Conservation (phyloP, 2,888 invertebrate species). For the Scelioninae gen. 1 region DNA sequence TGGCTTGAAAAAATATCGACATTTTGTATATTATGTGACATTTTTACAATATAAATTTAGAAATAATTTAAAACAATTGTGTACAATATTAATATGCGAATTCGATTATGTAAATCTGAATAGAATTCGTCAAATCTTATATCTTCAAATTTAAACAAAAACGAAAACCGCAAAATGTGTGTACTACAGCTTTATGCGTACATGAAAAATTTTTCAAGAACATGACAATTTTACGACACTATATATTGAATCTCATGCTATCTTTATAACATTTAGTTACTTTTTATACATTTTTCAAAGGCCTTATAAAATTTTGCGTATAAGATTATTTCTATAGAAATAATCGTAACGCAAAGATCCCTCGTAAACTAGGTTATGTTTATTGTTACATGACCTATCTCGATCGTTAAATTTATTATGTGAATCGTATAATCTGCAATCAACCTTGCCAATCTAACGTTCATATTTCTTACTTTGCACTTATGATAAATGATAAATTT, state of each 20-base stretch:
- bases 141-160: neutral
- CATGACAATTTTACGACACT: slow-evolving; percentile 5
- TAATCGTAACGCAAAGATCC: neutral
- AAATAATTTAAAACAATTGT: no score
- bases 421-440: neutral
- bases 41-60: no score
- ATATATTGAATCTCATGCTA: slow-evolving; percentile 9
- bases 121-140: neutral
- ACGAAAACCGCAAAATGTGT: neutral
- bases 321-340: slow-evolving; percentile 7
- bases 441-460: neutral
- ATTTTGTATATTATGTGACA: no score
- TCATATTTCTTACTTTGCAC: neutral
- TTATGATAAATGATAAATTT: neutral
- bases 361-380: slow-evolving; percentile 5
- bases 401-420: slow-evolving; percentile 1
- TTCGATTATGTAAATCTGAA: no score
- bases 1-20: no score
- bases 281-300: slow-evolving; percentile 3
- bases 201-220: neutral
- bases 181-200: neutral
- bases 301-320: neutral
- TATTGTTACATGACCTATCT: neutral
- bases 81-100: no score
- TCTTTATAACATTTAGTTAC: slow-evolving; percentile 1